Base-by-base conservation (phyloP, 2,113 vertebrate species). In the Holacanthus passer region DNA sequence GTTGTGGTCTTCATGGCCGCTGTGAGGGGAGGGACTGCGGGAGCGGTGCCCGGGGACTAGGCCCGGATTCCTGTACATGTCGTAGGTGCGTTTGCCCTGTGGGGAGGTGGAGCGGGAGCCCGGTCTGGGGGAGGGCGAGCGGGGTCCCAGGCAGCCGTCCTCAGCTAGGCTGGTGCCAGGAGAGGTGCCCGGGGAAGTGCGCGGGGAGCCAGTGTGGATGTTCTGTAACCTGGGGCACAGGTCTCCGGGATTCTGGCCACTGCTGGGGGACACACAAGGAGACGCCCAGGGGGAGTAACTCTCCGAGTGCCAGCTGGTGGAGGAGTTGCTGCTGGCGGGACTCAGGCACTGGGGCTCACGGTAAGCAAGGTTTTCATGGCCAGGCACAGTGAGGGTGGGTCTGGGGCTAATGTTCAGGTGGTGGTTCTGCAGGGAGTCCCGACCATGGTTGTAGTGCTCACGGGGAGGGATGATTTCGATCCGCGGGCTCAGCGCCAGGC, bases 251-350 rank as follows among this genome's bases (percentile, higher is more conserved):
- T 95, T 91, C 79, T 95, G 97, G 82, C 95, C 96, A 82, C 96
- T 97, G 94, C 97, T 97, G 91, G 98, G 98, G 86, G 98, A 99
- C 93, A 99, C 97, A 59, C 98, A 99, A 74, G 98, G 98, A 65
- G 98, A 99, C 2, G 97, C 96, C 95, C 96, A 99, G 91, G 98
- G 98, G 88, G 98, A 98, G 83, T 93, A 95, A 66, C 91, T 98
- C 95, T 99, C 98, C 45, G 98, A 99, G 94, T 99, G 96, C 96
- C 98, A 99, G 95, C 98, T 99, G 96, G 98, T 95, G 93, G 98
- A 99, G 78, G 98, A 99, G 92, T 97, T 98, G 92, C 98, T 99
- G 95, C 98, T 99, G 93, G 97, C 97, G 2, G 98, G 98, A 92
- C 98, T 99, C 95, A 99, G 93, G 96, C 98, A 99, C 96, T 96